Conservation (phyloP, 2,888 invertebrate species). For the Drosophila kokeensis region DNA sequence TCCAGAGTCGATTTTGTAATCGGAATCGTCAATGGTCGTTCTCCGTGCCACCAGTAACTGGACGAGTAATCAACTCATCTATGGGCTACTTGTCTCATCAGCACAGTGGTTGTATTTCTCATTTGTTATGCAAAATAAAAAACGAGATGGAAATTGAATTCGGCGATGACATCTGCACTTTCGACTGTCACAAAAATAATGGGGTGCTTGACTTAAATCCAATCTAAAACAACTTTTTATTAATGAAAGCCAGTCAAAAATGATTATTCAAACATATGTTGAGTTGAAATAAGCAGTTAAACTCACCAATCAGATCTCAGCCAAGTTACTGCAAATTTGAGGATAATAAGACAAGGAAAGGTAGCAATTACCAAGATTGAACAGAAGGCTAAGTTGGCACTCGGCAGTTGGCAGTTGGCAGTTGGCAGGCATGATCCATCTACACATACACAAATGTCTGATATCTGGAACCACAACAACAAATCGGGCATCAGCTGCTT, state of each 20-base stretch:
- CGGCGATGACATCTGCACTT: slow-evolving; percentile 39
- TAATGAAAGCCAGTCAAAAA: background rate
- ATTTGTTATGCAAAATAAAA: slow-evolving; percentile 40
- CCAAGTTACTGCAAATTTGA: slow-evolving; percentile 28
- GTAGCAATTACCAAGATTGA: slow-evolving; percentile 49
- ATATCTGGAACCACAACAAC: slow-evolving; percentile 29
- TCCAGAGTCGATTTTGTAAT: slow-evolving; percentile 42
- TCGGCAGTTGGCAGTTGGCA: slow-evolving; percentile 6
- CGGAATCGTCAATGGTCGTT: slow-evolving; percentile 53
- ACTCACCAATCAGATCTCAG: slow-evolving; percentile 20
- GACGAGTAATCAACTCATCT: slow-evolving; percentile 9
- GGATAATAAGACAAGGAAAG: slow-evolving; percentile 29
- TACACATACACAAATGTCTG: slow-evolving; percentile 15
- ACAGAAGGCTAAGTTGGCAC: slow-evolving; percentile 34
- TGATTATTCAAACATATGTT: slow-evolving; percentile 19
- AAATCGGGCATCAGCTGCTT: slow-evolving; percentile 62
- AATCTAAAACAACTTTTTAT: slow-evolving; percentile 2
- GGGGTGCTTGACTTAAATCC: background rate
- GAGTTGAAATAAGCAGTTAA: background rate
- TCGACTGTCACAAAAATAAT: background rate
- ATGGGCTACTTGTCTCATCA: slow-evolving; percentile 29
- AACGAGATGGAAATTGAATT: slow-evolving; percentile 1
- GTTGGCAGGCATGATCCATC: slow-evolving; percentile 48
- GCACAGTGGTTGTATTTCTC: slow-evolving; percentile 19
- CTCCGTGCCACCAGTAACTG: slow-evolving; percentile 11